Conservation (phyloP, 2,113 vertebrate genomes). For the Hiodon tergisus region DNA sequence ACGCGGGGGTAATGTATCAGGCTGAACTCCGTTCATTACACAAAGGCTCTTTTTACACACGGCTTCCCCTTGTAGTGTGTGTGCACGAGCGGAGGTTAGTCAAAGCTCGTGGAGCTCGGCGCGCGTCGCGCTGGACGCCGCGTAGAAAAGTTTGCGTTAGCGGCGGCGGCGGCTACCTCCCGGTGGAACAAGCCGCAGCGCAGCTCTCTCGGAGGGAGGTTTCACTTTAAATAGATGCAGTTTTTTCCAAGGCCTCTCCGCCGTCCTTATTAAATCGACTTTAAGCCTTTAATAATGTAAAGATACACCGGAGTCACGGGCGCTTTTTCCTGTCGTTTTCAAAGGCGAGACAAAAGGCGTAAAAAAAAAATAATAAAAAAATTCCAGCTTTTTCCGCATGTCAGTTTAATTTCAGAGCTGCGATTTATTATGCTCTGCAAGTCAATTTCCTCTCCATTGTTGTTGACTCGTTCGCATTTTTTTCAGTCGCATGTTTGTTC, state of each 20-base stretch:
- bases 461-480: slow-evolving; percentile 16
- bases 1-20: not conserved
- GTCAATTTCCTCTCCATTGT: slow-evolving; percentile 23
- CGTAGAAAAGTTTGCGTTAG: no score
- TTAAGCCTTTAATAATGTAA: not conserved
- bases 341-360: slow-evolving; percentile 4
- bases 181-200: no score
- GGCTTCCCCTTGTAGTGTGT: not conserved
- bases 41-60: not conserved
- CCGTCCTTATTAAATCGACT: no score
- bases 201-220: no score
- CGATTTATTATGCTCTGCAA: slow-evolving; percentile 40
- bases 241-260: no score
- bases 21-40: not conserved
- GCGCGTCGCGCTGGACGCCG: no score
- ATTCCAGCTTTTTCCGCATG: slow-evolving; percentile 39
- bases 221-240: no score
- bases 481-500: not conserved
- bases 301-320: not conserved
- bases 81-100: no score
- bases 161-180: no score
- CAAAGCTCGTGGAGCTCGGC: no score
- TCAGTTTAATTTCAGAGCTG: slow-evolving; percentile 44
- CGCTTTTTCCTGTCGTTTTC: slow-evolving; percentile 8
- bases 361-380: slow-evolving; percentile 2